phyloP scores from a whole-genome alignment of 2,113 vertebrate species.

The Syrmaticus mikado region DNA sequence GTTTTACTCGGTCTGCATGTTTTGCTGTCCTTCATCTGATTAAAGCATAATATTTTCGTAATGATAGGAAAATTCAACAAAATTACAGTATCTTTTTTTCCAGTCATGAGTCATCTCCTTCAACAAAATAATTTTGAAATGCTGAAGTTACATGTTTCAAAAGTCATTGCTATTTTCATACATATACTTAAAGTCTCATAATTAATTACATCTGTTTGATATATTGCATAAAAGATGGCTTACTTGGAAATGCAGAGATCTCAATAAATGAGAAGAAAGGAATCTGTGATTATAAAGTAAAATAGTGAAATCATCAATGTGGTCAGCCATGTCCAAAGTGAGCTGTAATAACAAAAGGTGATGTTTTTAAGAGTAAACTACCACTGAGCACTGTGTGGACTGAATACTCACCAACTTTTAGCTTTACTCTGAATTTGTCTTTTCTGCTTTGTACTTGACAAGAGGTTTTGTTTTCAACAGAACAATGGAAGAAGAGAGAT shows the following conservation, averaged over 20 bases:
- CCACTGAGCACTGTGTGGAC: background rate
- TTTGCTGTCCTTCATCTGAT: constrained; percentile 46
- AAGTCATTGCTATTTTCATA: background rate
- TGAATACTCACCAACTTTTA: background rate
- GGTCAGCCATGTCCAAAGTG: background rate
- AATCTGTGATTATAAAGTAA: constrained; percentile 5
- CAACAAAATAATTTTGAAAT: background rate
- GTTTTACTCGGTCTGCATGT: constrained; percentile 13
- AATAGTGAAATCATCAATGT: background rate
- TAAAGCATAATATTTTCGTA: constrained; percentile 50
- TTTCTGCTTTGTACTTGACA: background rate
- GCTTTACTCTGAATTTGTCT: background rate
- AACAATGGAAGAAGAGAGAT: background rate
- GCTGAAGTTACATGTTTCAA: background rate
- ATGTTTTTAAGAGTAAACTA: background rate
- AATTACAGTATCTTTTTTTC: constrained; percentile 36
- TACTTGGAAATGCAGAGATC: background rate
- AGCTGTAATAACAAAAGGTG: background rate
- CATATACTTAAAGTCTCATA: background rate
- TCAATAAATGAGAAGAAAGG: constrained; percentile 1
- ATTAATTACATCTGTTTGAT: background rate
- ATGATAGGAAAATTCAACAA: constrained; percentile 34
- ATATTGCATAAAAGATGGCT: background rate
- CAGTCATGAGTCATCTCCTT: constrained; percentile 43
- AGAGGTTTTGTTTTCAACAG: background rate